Conservation (phyloP, 2,797 vertebrate species). For the Amblyopsis hoosieri region DNA sequence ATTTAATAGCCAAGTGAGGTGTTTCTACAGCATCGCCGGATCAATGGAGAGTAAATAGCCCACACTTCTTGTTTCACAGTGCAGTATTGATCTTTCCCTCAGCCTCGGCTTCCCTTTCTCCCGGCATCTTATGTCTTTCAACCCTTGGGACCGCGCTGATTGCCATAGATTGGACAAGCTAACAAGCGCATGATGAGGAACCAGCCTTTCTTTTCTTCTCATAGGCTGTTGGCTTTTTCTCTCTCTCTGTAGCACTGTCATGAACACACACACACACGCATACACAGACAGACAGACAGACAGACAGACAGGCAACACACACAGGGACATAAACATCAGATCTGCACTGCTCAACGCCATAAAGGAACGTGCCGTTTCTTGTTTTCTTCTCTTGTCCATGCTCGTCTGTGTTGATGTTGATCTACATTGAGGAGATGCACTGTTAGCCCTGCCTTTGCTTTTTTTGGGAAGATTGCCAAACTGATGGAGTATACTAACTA, state of each 20-base stretch:
- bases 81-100: conserved; percentile 98
- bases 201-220: conserved; percentile 82
- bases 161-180: conserved; percentile 99
- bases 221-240: conserved; percentile 78
- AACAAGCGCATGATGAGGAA: conserved; percentile 98
- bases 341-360: conserved; percentile 75
- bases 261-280: conserved; percentile 69
- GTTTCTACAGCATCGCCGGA: conserved; percentile 99
- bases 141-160: conserved; percentile 97
- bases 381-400: conserved; percentile 64
- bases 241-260: conserved; percentile 76
- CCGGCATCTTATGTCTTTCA: conserved; percentile 92
- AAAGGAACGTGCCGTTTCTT: conserved; percentile 77
- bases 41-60: conserved; percentile 99
- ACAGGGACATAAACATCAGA: conserved; percentile 73
- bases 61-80: conserved; percentile 98
- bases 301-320: conserved; percentile 76
- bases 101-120: conserved; percentile 91
- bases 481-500: conserved; percentile 68
- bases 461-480: conserved; percentile 59
- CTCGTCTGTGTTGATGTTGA: conserved; percentile 69
- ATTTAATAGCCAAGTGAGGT: conserved; percentile 98
- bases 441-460: conserved; percentile 46
- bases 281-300: conserved; percentile 69
- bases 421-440: conserved; percentile 67